Evolutionary conservation across 2,113 vertebrate species (phyloP).

Genomic region (Corythornis madagascariensis): DNA sequence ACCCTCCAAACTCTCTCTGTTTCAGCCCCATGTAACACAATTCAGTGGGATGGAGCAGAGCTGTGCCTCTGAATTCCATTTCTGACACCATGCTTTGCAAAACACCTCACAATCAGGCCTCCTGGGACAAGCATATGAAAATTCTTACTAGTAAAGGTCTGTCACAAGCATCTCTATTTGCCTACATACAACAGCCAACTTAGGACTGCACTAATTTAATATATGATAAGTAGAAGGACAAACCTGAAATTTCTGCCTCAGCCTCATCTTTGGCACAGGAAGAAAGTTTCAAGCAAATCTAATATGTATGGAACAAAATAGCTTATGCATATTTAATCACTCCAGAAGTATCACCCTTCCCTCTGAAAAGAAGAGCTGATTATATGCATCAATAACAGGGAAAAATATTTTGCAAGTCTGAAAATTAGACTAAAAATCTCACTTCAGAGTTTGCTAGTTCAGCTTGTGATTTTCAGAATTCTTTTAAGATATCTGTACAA

Average conservation of each 20-base stretch:
- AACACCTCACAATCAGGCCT: neutral
- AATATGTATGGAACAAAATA: neutral
- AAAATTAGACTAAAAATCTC: constrained; percentile 11
- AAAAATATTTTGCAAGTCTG: neutral
- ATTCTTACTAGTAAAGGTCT: neutral
- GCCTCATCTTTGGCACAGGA: neutral
- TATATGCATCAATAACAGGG: neutral
- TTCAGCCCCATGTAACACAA: accelerated
- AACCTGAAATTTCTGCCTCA: neutral
- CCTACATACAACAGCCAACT: neutral
- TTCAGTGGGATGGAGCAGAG: neutral
- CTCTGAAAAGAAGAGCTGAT: neutral
- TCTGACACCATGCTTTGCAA: neutral
- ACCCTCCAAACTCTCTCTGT: neutral
- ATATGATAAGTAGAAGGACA: neutral
- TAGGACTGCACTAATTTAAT: neutral
- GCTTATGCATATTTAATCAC: neutral
- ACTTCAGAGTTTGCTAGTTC: neutral
- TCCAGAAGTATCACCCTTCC: neutral
- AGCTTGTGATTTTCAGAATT: neutral
- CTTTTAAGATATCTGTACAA: neutral
- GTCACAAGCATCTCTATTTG: neutral
- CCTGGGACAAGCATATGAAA: accelerated
- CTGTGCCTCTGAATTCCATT: neutral
- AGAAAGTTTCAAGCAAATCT: neutral